Base-by-base conservation (phyloP, 1,140 invertebrate species). In the Apis florea region DNA sequence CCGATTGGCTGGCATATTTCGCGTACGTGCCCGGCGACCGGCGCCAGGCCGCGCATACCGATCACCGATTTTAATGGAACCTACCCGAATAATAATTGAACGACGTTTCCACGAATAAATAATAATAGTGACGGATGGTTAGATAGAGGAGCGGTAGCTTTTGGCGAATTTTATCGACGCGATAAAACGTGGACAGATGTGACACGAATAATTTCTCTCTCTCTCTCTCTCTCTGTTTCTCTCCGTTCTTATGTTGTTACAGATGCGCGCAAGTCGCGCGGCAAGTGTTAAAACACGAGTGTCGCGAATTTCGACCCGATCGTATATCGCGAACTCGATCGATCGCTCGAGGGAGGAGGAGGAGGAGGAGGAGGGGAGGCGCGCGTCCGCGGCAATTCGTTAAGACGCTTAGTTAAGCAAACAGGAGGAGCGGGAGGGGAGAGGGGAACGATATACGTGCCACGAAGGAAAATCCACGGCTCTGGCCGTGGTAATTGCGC, bases 1-100 rank as follows among this genome's bases (percentile, higher is more conserved):
- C 78, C 84, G 83, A 76, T 81, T 79, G 82, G 76, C 83, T 74
- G 86, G 83, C 90, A 90, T 88, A 91, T 91, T 91, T 92, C 88
- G 84, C 81, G 76, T 89, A 91, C 91, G 91, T 92, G 91, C 86
- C 74, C 81, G 54, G n/a, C 75, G 86, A 88, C 87, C 86, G 74
- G 59, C 86, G 67, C 68, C 82, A 79, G 82, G 85, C 76, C 89
- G 85, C 87, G 91, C 92, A 92, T 93, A 92, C 90, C 90, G 91
- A 92, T 90, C 83, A 85, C 85, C 83, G 71, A 90, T 81, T 91
- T 91, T 90, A 91, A 90, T 89, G 84, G 87, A 79, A 90, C 63
- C 56, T 61, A 82, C 31, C n/a, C 74, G 70, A 82, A 77, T 56
- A 69, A 72, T 61, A 69, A 72, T 61, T 26, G 59, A 21, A 79